Evolutionary conservation across 1,140 invertebrate genomes (phyloP).

Genomic region (Diorhabda sublineata): DNA sequence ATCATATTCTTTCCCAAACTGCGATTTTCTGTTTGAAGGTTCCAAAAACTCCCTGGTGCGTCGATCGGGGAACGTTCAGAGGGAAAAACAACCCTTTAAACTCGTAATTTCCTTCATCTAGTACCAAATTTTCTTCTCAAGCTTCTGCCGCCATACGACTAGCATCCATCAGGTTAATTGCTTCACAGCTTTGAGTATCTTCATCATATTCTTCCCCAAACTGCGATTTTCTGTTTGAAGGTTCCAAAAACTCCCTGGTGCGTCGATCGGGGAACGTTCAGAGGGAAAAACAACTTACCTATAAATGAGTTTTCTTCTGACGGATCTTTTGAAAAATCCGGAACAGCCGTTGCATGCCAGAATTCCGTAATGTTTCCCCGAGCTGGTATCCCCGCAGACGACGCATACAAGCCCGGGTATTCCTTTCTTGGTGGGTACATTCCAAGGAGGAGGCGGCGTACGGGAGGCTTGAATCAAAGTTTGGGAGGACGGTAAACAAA

Average conservation of each 20-base stretch:
- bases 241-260: not conserved
- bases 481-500: conserved; percentile 42
- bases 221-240: not conserved
- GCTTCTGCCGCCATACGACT: not conserved
- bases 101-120: too few species aligned
- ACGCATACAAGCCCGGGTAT: conserved; percentile 76
- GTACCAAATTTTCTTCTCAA: too few species aligned
- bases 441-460: conserved; percentile 45
- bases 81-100: too few species aligned
- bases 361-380: conserved; percentile 97
- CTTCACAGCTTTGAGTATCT: not conserved
- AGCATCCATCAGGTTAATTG: not conserved
- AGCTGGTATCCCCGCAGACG: conserved; percentile 94
- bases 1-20: too few species aligned
- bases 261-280: not conserved
- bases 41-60: too few species aligned
- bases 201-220: not conserved
- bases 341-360: conserved; percentile 99
- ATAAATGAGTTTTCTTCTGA: conserved; percentile 94
- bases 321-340: conserved; percentile 97
- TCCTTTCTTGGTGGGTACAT: conserved; percentile 42
- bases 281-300: conserved; percentile 59
- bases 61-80: too few species aligned
- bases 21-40: too few species aligned
- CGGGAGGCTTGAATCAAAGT: conserved; percentile 45